A percentile compares a stretch with the other conserved stretches of the same genome.
These are phyloP conservation scores for Dicrostonyx torquatus DNA, from an alignment of 2,797 vertebrate species.

Conservation along the genomic window DNA sequence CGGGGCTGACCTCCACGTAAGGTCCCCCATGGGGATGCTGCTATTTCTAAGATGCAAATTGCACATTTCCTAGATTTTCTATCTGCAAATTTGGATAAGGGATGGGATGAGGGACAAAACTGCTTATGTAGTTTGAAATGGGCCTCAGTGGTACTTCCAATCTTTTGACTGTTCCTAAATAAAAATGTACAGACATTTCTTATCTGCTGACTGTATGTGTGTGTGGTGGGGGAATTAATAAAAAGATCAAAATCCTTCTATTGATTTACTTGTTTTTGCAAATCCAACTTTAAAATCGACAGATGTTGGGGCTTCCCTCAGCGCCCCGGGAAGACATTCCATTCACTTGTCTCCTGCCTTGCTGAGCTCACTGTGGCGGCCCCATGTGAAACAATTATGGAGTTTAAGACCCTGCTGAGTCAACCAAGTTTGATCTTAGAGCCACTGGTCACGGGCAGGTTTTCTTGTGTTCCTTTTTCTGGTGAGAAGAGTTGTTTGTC, in stretches of 20 bases:
- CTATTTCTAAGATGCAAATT: constrained; percentile 89
- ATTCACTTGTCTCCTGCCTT: rapidly evolving
- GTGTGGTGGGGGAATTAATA: neutral
- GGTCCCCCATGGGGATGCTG: constrained; percentile 87
- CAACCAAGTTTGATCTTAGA: neutral
- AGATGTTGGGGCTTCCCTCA: neutral
- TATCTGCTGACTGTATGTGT: constrained; percentile 49
- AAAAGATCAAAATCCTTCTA: neutral
- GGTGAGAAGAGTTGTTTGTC: neutral
- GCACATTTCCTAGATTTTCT: constrained; percentile 89
- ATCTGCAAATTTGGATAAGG: constrained; percentile 86
- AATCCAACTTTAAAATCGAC: neutral
- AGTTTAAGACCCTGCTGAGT: neutral
- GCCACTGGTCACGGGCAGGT: neutral
- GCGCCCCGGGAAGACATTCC: neutral
- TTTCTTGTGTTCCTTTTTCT: neutral
- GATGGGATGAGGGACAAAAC: constrained; percentile 80
- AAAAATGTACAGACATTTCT: constrained; percentile 83
- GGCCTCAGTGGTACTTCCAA: constrained; percentile 82
- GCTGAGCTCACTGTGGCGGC: neutral
- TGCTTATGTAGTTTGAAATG: constrained; percentile 88
- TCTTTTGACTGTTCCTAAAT: constrained; percentile 88
- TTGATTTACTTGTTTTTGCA: neutral
- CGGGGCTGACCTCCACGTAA: constrained; percentile 65
- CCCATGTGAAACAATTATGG: neutral